Conservation (phyloP, 1,140 invertebrate genomes). For the Microplitis demolitor region DNA sequence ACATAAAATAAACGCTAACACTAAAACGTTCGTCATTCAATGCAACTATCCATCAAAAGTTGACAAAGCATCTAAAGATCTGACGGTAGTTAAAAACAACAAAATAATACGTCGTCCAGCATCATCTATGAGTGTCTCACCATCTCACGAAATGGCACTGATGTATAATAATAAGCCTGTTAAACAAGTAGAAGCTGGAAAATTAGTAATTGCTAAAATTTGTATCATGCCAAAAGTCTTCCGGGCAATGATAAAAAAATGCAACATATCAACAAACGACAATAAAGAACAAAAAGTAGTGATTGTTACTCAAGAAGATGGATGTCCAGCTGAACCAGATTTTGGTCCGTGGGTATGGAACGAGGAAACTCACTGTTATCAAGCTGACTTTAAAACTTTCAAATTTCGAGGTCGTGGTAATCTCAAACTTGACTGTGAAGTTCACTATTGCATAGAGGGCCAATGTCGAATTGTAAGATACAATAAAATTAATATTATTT, state of each 20-base stretch:
- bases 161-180: background rate
- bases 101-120: background rate
- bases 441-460: background rate
- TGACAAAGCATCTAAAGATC: background rate
- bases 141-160: background rate
- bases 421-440: background rate
- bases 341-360: background rate
- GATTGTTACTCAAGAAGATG: background rate
- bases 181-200: too few species aligned
- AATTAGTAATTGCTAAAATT: too few species aligned
- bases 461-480: background rate
- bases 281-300: background rate
- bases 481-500: background rate
- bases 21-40: background rate
- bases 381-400: background rate
- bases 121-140: background rate
- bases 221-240: too few species aligned
- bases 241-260: background rate
- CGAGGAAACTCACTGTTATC: background rate
- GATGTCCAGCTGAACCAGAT: background rate
- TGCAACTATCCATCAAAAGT: background rate
- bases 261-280: background rate
- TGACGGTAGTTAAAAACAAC: background rate
- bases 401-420: background rate
- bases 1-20: background rate